phyloP scores from a whole-genome alignment of 2,888 invertebrate genomes.

The Eupithecia exiguata region DNA sequence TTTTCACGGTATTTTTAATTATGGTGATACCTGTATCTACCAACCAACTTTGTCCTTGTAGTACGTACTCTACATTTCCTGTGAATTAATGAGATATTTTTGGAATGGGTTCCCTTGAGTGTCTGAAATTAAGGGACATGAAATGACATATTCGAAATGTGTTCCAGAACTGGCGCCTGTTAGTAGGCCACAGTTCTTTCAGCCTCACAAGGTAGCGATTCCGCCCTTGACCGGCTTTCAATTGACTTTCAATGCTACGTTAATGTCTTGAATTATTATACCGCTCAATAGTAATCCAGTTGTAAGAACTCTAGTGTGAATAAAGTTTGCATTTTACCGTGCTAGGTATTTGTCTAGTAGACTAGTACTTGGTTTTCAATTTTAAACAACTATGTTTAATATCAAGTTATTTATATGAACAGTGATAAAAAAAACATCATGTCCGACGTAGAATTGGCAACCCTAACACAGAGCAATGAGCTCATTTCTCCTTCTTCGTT shows the following conservation, averaged over 20 bases:
- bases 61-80: not conserved
- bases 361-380: not conserved
- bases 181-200: slow-evolving; percentile 16
- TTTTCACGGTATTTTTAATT: not conserved
- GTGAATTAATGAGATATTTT: not conserved
- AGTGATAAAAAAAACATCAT: not conserved
- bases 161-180: slow-evolving; percentile 12
- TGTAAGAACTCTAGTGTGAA: not conserved
- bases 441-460: not conserved
- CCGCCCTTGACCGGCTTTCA: slow-evolving; percentile 29
- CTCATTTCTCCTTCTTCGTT: not conserved
- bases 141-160: not conserved
- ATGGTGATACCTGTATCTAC: not conserved
- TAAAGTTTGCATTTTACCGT: not conserved
- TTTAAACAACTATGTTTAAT: not conserved
- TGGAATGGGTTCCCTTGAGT: not conserved
- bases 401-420: not conserved
- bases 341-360: not conserved
- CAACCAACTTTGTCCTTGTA: not conserved
- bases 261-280: slow-evolving; percentile 16
- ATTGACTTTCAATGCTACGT: slow-evolving; percentile 15
- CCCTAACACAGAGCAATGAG: slow-evolving; percentile 11
- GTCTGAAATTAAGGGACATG: not conserved
- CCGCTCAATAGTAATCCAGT: not conserved
- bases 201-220: slow-evolving; percentile 19